Evolutionary conservation across 1,140 invertebrate genomes (phyloP).

Genomic region (Drosophila nannoptera): DNA sequence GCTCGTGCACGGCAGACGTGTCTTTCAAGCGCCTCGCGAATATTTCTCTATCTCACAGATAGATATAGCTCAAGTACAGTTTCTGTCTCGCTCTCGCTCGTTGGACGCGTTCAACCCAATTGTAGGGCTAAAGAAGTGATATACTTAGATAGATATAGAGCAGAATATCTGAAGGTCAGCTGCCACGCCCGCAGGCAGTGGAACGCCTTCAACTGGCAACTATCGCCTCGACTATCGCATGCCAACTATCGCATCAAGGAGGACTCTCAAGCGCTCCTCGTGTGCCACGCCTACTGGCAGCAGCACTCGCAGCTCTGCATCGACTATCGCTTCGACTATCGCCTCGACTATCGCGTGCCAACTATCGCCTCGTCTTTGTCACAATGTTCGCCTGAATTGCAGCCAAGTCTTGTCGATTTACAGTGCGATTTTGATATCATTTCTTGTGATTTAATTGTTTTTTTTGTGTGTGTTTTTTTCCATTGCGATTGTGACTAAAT

Average conservation of each 20-base stretch:
- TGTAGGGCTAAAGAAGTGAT: slow-evolving; percentile 3
- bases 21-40: slow-evolving; percentile 4
- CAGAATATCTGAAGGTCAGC: slow-evolving; percentile 18
- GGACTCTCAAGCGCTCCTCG: too few relatives aligned
- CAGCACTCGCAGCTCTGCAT: too few relatives aligned
- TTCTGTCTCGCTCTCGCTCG: slow-evolving; percentile 7
- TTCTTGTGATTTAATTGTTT: not conserved
- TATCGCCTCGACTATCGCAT: not conserved
- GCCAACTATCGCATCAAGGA: not conserved
- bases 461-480: too few relatives aligned
- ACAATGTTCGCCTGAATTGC: slow-evolving; percentile 7
- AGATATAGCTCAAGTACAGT: not conserved
- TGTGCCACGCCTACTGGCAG: too few relatives aligned
- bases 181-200: too few relatives aligned
- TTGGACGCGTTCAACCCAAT: slow-evolving; percentile 4
- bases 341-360: not conserved
- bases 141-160: slow-evolving; percentile 9
- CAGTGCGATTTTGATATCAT: not conserved
- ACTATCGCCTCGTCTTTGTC: not conserved
- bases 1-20: slow-evolving; percentile 49
- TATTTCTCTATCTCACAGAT: slow-evolving; percentile 4
- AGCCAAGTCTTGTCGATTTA: slow-evolving; percentile 5
- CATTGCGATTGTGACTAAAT: not conserved
- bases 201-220: too few relatives aligned
- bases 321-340: too few relatives aligned